phyloP scores from a whole-genome alignment of 2,888 invertebrate species.

The Allolobophora icterica region DNA sequence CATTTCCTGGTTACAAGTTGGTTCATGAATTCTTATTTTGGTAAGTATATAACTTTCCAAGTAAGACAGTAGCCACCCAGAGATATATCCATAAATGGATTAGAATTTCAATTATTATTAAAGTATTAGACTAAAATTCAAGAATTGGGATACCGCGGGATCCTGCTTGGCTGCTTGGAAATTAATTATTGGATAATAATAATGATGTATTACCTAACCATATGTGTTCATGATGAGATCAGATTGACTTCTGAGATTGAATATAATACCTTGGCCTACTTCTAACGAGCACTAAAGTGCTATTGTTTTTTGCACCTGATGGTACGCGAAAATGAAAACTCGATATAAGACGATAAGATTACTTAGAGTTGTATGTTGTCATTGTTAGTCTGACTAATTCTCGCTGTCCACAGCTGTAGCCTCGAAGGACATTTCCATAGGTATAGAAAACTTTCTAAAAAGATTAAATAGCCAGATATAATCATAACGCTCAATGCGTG shows the following conservation, averaged over 20 bases:
- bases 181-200: no score
- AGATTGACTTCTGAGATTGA: no score
- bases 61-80: neutral
- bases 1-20: neutral
- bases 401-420: neutral
- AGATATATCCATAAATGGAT: neutral
- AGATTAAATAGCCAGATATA: neutral
- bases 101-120: neutral
- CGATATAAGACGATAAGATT: no score
- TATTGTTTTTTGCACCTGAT: no score
- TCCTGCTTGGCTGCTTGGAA: neutral
- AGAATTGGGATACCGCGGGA: neutral
- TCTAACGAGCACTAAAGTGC: no score
- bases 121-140: neutral
- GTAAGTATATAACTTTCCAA: neutral
- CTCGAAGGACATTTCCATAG: neutral
- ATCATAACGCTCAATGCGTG: neutral
- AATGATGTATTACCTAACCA: no score
- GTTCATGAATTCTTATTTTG: neutral
- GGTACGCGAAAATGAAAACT: no score
- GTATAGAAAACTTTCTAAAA: neutral
- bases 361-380: no score
- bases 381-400: neutral
- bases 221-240: no score
- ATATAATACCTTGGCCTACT: no score